Conservation (phyloP, 2,797 vertebrate genomes). For the Sylvilagus floridanus region DNA sequence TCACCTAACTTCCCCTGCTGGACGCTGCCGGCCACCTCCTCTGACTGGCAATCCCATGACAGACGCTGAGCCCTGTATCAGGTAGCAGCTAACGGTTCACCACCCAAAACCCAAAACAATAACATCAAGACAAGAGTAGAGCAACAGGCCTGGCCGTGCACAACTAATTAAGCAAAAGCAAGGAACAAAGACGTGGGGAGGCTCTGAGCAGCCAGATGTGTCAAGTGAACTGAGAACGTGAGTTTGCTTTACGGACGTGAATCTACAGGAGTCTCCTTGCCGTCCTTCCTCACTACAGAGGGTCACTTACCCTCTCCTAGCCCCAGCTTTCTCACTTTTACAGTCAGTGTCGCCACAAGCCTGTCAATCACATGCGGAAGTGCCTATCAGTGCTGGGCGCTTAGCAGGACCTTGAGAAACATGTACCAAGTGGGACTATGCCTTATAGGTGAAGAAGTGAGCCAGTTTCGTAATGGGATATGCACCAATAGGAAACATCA, state of each 20-base stretch:
- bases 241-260: not conserved
- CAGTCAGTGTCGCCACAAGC: not conserved
- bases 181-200: not conserved
- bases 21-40: not conserved
- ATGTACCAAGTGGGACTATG: not conserved
- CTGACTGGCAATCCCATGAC: not conserved
- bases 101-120: not conserved
- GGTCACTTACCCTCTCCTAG: not conserved
- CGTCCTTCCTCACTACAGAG: not conserved
- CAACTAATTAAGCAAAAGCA: not conserved
- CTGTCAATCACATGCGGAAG: not conserved
- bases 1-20: not conserved
- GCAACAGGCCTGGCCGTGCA: not conserved
- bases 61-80: not conserved
- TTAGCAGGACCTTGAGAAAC: not conserved
- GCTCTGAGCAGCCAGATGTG: not conserved
- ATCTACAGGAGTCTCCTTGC: not conserved
- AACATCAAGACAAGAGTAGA: not conserved
- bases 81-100: not conserved
- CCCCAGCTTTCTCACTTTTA: not conserved
- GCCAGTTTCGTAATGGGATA: not conserved
- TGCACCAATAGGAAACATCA: not conserved
- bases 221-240: not conserved
- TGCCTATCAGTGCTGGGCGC: not conserved
- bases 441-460: not conserved